phyloP scores from a whole-genome alignment of 1,140 invertebrate genomes.

The Marisa cornuarietis region DNA sequence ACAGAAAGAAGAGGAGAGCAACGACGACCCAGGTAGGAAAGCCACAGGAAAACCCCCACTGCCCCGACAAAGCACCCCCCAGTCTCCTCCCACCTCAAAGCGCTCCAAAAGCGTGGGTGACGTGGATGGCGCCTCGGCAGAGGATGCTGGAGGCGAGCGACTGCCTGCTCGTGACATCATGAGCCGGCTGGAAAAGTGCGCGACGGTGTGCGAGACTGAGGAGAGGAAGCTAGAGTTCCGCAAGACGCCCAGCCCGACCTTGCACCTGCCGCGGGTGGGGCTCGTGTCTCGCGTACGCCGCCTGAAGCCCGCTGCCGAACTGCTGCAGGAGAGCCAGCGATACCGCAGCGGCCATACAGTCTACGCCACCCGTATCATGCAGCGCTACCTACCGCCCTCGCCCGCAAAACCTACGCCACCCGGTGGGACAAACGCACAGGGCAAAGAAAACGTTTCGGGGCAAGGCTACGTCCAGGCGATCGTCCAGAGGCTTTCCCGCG shows the following conservation, averaged over 20 bases:
- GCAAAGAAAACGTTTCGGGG: constrained; percentile 56
- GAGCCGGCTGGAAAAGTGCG: constrained; percentile 29
- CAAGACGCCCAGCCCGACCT: constrained; percentile 36
- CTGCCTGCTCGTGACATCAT: constrained; percentile 22
- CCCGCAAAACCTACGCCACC: neutral
- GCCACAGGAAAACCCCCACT: constrained; percentile 34
- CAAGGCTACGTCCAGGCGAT: constrained; percentile 51
- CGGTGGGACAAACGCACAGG: constrained; percentile 15
- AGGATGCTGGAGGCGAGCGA: neutral
- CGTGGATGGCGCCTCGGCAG: constrained; percentile 13
- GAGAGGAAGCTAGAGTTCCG: constrained; percentile 30
- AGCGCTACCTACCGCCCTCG: constrained; percentile 40
- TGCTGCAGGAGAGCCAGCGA: constrained; percentile 57
- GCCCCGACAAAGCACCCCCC: constrained; percentile 26
- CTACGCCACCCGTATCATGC: constrained; percentile 51
- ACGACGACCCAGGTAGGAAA: constrained; percentile 19
- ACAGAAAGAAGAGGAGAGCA: constrained; percentile 32
- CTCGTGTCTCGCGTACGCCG: constrained; percentile 35
- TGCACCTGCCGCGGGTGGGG: constrained; percentile 36
- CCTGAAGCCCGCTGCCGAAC: constrained; percentile 58
- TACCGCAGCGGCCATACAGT: constrained; percentile 56
- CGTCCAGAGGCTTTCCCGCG: constrained; percentile 54
- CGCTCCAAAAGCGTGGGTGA: constrained; percentile 35
- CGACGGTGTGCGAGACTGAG: constrained; percentile 35
- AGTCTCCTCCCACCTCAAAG: constrained; percentile 26